These are phyloP conservation scores for Ceratina japonica DNA, from an alignment of 1,140 invertebrate species.

Conservation along the genomic window DNA sequence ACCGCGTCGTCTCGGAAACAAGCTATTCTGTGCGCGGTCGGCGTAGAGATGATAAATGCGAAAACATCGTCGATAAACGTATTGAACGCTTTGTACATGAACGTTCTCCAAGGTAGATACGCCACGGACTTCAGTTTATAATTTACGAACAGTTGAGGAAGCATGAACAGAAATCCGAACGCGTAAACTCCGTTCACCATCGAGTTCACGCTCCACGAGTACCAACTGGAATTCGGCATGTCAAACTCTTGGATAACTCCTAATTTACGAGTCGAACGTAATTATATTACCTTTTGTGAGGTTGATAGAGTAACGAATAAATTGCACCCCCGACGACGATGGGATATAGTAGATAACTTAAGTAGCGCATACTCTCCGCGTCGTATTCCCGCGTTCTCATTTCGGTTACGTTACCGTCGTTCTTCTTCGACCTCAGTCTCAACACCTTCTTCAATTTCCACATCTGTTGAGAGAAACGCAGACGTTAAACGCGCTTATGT, in stretches of 20 bases:
- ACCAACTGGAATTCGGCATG: constrained; percentile 88
- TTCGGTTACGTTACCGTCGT: constrained; percentile 83
- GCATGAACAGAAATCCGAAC: constrained; percentile 99
- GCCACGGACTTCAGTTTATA: constrained; percentile 99
- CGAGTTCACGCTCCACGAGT: constrained; percentile 96
- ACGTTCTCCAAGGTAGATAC: constrained; percentile 97
- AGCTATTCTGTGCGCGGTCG: constrained; percentile 96
- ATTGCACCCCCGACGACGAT: constrained; percentile 91
- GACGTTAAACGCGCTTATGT: neutral
- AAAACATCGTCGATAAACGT: constrained; percentile 99
- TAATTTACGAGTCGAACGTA: neutral
- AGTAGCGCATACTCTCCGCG: constrained; percentile 93
- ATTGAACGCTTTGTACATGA: constrained; percentile 99
- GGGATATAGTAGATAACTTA: constrained; percentile 95
- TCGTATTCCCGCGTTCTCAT: constrained; percentile 91
- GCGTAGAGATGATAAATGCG: constrained; percentile 99
- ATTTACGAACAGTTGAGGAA: constrained; percentile 99
- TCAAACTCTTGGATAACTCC: constrained; percentile 2
- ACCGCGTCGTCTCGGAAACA: constrained; percentile 98
- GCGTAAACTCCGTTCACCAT: constrained; percentile 98
- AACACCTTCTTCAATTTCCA: constrained; percentile 98
- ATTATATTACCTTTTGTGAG: constrained; percentile 88
- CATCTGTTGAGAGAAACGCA: constrained; percentile 80
- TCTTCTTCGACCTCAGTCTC: constrained; percentile 80
- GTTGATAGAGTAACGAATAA: constrained; percentile 95